Evolutionary conservation across 2,113 vertebrate genomes (phyloP), one percentile per base, ranked within the genome.

Genomic region (Monarcha castaneiventris): DNA sequence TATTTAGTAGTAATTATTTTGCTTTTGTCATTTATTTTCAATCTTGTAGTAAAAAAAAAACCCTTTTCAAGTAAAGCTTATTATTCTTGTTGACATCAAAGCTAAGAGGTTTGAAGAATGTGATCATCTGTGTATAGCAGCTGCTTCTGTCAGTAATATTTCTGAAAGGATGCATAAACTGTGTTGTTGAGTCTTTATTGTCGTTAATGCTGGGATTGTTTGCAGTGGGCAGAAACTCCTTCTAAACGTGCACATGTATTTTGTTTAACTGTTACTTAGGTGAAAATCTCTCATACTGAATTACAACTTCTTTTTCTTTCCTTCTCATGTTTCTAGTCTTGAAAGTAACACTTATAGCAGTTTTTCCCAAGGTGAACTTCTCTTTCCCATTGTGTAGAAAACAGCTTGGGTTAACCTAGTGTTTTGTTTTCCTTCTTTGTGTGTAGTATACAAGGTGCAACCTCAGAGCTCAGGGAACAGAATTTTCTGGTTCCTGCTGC

Each of bases 31-130:
- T 90, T 76, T 46, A 58, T 90, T 92, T 96, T 94, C 61, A 84
- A 35, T 74, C 55, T 84, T 82, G 35, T 49, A 92, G 73, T n/a
- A n/a, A 74, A 61, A 72, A 89, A 75, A 52, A 26, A 15, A 26
- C 1, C 5, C 23, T 37, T 88, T 82, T 52, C 27, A 88, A 89
- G 67, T 77, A 72, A 87, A 84, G 68, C 37, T 91, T 43, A 63
- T 87, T 27, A 61, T 87, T 84, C 41, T 85, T 68, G 93, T 87
- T 95, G 89, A 90, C 55, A 71, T 94, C 61, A 86, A 94, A 97
- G 78, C 75, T 68, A 16, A 74, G 74, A 86, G 46, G 67, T 58
- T 63, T 74, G 82, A 46, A 87, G 94, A 90, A 58, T 80, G 74
- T 59, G 59, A 49, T 74, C 89, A 72, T 82, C 89, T 95, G 46